Percentiles rank a stretch among this genome's conserved stretches.
phyloP scores from a whole-genome alignment of 2,113 vertebrate genomes.

The Larimichthys crocea region DNA sequence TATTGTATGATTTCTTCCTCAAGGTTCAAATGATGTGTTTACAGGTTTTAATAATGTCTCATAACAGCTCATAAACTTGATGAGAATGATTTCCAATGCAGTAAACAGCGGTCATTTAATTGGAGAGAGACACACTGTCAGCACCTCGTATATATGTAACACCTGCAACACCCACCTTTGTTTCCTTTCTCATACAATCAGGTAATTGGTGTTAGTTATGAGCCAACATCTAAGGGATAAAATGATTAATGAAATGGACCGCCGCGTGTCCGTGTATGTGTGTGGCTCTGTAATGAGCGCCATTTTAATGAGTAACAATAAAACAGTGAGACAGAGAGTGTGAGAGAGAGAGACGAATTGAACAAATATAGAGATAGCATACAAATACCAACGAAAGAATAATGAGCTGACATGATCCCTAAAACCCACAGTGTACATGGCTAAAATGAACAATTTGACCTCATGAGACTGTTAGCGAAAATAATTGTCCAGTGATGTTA shows the following conservation, averaged over 20 bases:
- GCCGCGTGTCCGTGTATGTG: neutral
- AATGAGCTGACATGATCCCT: constrained; percentile 41
- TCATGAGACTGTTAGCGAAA: constrained; percentile 15
- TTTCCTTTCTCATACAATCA: constrained; percentile 27
- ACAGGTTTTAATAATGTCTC: neutral
- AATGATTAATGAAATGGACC: constrained; percentile 24
- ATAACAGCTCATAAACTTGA: neutral
- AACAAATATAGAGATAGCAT: neutral
- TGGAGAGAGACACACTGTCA: neutral
- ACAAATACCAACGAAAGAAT: constrained; percentile 23
- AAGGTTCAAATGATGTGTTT: neutral
- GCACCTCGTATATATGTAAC: constrained; percentile 7
- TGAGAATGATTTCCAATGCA: neutral
- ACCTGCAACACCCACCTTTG: neutral
- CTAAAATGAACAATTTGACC: constrained; percentile 29
- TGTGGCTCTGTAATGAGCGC: constrained; percentile 11
- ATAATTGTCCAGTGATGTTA: constrained; percentile 13
- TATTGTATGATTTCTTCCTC: neutral
- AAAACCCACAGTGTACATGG: neutral
- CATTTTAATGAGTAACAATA: constrained; percentile 38
- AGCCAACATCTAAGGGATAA: constrained; percentile 27
- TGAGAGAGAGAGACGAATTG: neutral
- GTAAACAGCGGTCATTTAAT: constrained; percentile 3
- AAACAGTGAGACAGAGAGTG: neutral
- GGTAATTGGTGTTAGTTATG: constrained; percentile 45